Evolutionary conservation across 2,888 invertebrate species (phyloP), one percentile per base, ranked within the genome.

Genomic region (Sialis fuliginosa): DNA sequence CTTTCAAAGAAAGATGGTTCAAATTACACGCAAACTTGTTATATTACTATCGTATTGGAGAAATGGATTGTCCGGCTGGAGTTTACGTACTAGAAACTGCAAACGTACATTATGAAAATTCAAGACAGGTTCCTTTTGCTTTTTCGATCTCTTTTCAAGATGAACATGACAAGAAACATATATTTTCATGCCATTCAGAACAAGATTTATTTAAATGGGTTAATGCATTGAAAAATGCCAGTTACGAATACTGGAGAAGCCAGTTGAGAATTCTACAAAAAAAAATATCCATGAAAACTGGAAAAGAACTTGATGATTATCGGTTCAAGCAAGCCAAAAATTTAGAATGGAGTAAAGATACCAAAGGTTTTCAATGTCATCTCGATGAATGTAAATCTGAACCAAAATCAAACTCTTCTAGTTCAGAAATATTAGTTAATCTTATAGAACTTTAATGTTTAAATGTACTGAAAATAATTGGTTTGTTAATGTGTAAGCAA

Each of bases 1-100:
- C 62, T 6, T 83, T 78, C 59, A 83, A 84, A 63, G 83, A 84
- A 60, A 70, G 82, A 59, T 82, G 80, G 74, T 86, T 85, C 63
- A 80, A 82, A 57, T 63, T 86, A 48, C 72, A 77, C 52, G 75
- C 75, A 54, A 86, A 86, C 62, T 71, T 84, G 56, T 64, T 86
- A 45, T 86, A 82, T 65, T 85, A 84, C 62, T 84, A 80, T 62
- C 77, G 81, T 60, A 71, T 83, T 51, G 81, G 75, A 62, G 75
- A 75, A 45, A 51, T 55, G 33, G 75, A 70, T 55, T 62, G 73
- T 60, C 84, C 85, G 12, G 70, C 77, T 34, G 85, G 85, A 42
- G 72, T 83, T 32, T 74, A 85, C 60, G 72, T 86, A 30, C 66
- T 86, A 61, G 85, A 86, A 62, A 82, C 84, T 61, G 78, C 71